Percentiles rank a stretch among this genome's conserved stretches.
phyloP scores from a whole-genome alignment of 2,113 vertebrate species.

The Azemiops feae region DNA sequence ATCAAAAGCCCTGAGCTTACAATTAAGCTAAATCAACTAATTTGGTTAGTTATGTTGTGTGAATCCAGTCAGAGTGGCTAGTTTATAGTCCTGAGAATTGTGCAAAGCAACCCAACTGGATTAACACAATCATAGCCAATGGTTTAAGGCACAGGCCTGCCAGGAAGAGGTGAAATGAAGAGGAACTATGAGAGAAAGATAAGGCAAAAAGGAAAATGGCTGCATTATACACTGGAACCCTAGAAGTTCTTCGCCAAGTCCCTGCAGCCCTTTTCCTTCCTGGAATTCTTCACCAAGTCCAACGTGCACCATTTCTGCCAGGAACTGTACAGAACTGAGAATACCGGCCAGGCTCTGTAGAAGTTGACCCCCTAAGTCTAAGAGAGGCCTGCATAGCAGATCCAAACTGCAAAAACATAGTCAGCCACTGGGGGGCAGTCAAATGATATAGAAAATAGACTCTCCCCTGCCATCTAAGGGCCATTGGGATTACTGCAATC shows the following conservation, averaged over 20 bases:
- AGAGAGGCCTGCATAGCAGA: background rate
- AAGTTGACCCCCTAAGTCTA: background rate
- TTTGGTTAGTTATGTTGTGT: too few relatives aligned
- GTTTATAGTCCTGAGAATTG: background rate
- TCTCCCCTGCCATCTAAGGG: background rate
- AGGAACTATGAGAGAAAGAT: background rate
- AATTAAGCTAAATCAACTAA: too few relatives aligned
- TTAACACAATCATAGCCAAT: background rate
- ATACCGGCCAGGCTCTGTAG: background rate
- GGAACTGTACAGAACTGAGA: background rate
- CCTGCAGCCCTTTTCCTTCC: background rate
- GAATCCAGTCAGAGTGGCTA: background rate
- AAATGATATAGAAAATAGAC: background rate
- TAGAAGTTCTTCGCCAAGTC: background rate
- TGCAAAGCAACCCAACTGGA: background rate
- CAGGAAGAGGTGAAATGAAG: background rate
- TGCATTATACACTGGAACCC: background rate
- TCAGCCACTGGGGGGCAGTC: background rate
- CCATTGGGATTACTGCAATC: background rate
- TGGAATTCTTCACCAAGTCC: background rate
- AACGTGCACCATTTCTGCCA: background rate
- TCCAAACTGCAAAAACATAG: background rate
- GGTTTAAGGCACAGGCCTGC: background rate
- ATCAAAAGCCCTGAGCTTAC: too few relatives aligned
- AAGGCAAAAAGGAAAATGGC: background rate